phyloP scores from a whole-genome alignment of 2,113 vertebrate species.

The Megalops atlanticus region DNA sequence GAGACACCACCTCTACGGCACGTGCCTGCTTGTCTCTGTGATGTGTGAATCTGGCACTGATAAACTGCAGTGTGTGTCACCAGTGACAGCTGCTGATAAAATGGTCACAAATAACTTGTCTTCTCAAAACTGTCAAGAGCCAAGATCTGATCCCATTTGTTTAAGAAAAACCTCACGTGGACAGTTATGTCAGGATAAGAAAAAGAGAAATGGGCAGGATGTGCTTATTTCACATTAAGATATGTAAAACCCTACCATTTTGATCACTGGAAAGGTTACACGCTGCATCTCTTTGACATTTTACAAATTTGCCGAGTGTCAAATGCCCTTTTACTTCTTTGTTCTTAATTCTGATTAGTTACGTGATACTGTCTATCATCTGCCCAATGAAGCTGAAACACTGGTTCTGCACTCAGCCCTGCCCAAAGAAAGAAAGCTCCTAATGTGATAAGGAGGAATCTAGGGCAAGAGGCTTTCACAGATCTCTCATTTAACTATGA shows the following conservation, averaged over 20 bases:
- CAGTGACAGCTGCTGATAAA: not conserved
- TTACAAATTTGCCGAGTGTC: not conserved
- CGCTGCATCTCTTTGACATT: not conserved
- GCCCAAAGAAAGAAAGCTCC: not conserved
- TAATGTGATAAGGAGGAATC: not conserved
- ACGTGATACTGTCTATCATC: not conserved
- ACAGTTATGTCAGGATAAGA: not conserved
- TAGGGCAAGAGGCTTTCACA: no score
- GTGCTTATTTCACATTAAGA: not conserved
- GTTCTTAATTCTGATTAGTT: not conserved
- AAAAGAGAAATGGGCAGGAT: not conserved
- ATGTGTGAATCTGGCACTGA: not conserved
- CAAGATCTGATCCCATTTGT: constrained; percentile 4
- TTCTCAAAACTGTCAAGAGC: not conserved
- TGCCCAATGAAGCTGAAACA: not conserved
- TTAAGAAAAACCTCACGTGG: not conserved
- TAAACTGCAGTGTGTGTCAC: not conserved
- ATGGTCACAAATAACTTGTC: not conserved
- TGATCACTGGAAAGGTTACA: not conserved
- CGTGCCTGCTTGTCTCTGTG: not conserved
- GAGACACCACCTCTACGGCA: not conserved
- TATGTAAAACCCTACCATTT: not conserved
- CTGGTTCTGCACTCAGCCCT: not conserved
- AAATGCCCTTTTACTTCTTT: not conserved
- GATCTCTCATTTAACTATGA: no score